Conservation (phyloP, 2,888 invertebrate species). For the Strigamia maritima region DNA sequence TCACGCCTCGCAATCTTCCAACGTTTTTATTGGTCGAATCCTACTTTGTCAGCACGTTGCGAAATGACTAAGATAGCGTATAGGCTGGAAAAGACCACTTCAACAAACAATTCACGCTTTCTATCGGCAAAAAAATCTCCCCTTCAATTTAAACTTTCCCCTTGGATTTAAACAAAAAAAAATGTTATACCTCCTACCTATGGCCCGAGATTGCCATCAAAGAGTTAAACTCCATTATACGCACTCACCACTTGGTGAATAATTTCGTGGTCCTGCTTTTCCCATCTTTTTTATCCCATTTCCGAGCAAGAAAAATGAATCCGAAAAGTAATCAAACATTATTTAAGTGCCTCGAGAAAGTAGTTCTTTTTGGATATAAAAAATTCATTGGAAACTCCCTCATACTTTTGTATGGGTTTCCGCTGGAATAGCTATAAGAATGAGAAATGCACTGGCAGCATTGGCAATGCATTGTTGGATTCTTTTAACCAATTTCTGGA, state of each 20-base stretch:
- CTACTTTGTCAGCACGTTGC: not conserved
- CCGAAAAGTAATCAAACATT: not conserved
- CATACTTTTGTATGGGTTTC: not conserved
- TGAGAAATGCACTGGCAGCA: too few relatives aligned
- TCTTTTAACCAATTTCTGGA: too few relatives aligned
- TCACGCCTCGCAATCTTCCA: not conserved
- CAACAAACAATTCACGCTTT: not conserved
- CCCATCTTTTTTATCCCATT: not conserved
- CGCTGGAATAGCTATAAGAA: too few relatives aligned
- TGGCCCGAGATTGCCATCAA: not conserved
- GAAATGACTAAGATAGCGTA: not conserved
- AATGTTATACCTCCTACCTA: not conserved
- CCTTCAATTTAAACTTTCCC: not conserved
- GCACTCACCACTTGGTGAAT: not conserved
- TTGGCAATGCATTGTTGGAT: too few relatives aligned
- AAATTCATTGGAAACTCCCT: not conserved
- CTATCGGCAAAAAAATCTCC: not conserved
- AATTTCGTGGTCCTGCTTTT: not conserved
- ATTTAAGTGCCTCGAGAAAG: not conserved
- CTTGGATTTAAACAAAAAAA: not conserved
- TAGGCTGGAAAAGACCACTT: not conserved
- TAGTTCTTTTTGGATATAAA: not conserved
- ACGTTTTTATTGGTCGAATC: not conserved
- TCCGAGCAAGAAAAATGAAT: not conserved
- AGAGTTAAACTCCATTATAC: not conserved